Evolutionary conservation across 1,140 invertebrate species (phyloP).

Genomic region (Macrobrachium rosenbergii): DNA sequence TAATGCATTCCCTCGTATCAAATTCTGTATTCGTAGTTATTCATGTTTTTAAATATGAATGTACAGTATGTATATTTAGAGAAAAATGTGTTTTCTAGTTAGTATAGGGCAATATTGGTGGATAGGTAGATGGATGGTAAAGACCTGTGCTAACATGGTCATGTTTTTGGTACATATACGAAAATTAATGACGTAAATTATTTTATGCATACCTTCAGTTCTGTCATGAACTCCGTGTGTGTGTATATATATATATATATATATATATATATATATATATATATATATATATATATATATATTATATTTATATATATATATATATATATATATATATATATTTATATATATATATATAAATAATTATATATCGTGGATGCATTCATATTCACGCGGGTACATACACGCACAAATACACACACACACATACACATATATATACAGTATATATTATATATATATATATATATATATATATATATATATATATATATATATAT

Average conservation of each 20-base stretch:
- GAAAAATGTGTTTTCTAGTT: too few species aligned
- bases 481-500: constrained; percentile 5
- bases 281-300: constrained; percentile 1
- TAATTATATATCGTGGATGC: not conserved
- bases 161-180: not conserved
- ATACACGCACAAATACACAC: not conserved
- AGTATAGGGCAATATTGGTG: too few species aligned
- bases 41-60: too few species aligned
- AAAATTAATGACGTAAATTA: not conserved
- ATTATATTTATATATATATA: constrained; percentile 15
- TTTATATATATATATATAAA: constrained; percentile 8
- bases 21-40: too few species aligned
- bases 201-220: too few species aligned
- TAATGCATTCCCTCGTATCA: too few species aligned
- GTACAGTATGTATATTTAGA: too few species aligned
- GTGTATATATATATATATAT: constrained; percentile 12
- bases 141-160: too few species aligned
- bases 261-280: constrained; percentile 19
- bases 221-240: too few species aligned
- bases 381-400: not conserved
- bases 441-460: not conserved
- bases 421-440: constrained; percentile 8
- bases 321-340: not conserved
- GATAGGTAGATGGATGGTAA: too few species aligned
- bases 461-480: constrained; percentile 27